These are phyloP conservation scores for Drosophila paranaensis DNA, from an alignment of 2,888 invertebrate genomes.

Conservation along the genomic window DNA sequence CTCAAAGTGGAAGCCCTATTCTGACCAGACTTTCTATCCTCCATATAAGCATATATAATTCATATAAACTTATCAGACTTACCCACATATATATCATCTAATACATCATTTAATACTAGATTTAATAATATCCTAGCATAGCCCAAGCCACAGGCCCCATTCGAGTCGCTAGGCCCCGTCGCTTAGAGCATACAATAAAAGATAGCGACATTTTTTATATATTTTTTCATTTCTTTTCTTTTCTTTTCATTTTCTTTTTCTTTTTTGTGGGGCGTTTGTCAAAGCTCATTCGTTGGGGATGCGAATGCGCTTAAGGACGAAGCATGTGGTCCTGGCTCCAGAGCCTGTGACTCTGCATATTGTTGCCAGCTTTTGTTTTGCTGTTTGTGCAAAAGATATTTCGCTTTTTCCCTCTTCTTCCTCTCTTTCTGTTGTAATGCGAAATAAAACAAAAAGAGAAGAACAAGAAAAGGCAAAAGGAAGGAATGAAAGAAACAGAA, in stretches of 20 bases:
- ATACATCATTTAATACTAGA: background rate
- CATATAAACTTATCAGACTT: background rate
- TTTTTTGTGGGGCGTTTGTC: slow-evolving; percentile 57
- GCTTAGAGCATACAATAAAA: slow-evolving; percentile 18
- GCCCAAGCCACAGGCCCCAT: background rate
- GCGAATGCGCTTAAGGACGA: slow-evolving; percentile 43
- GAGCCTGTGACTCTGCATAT: slow-evolving; percentile 45
- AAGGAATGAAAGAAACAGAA: slow-evolving; percentile 8
- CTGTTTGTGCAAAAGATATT: slow-evolving; percentile 72
- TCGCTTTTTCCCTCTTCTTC: background rate
- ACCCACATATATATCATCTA: background rate
- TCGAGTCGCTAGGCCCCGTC: background rate
- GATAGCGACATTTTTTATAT: slow-evolving; percentile 10
- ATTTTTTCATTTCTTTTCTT: background rate
- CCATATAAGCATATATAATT: no score
- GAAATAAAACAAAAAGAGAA: slow-evolving; percentile 10
- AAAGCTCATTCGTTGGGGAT: slow-evolving; percentile 61
- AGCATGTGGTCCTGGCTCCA: slow-evolving; percentile 25
- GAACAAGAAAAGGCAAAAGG: slow-evolving; percentile 1
- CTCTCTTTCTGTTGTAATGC: slow-evolving; percentile 54
- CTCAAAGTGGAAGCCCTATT: background rate
- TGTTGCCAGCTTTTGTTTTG: slow-evolving; percentile 73
- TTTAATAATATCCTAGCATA: background rate
- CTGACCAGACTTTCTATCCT: background rate
- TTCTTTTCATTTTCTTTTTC: background rate